These are phyloP conservation scores for Papilio helenus DNA, from an alignment of 1,140 invertebrate species.

Conservation along the genomic window DNA sequence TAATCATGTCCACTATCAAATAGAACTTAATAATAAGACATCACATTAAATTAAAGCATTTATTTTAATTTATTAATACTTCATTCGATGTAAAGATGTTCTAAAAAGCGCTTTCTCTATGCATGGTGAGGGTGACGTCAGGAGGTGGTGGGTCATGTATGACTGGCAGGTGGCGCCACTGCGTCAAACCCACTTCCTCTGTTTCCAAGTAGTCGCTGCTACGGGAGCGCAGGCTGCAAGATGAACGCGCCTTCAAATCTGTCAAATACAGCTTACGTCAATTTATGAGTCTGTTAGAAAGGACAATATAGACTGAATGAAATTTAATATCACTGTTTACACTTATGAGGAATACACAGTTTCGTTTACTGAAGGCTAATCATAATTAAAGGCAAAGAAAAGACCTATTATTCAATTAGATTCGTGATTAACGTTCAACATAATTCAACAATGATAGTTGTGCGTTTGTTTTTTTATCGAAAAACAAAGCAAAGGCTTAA, in stretches of 20 bases:
- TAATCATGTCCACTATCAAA: neutral
- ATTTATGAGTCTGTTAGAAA: neutral
- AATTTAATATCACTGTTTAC: too few species aligned
- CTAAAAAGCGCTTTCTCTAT: constrained; percentile 68
- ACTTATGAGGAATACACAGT: too few species aligned
- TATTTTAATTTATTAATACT: neutral
- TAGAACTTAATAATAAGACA: neutral
- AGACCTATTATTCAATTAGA: too few species aligned
- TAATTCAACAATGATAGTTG: too few species aligned
- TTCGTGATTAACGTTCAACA: too few species aligned
- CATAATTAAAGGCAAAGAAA: too few species aligned
- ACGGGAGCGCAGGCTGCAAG: constrained; percentile 67
- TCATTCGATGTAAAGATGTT: neutral
- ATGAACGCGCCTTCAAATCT: constrained; percentile 69
- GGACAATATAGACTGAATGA: neutral
- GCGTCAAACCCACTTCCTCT: constrained; percentile 55
- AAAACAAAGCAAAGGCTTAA: too few species aligned
- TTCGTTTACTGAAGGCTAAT: too few species aligned
- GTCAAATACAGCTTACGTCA: constrained; percentile 39
- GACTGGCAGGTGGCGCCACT: constrained; percentile 53
- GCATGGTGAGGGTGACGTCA: constrained; percentile 70
- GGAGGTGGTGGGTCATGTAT: constrained; percentile 60
- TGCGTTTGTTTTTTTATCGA: too few species aligned
- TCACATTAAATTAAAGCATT: neutral
- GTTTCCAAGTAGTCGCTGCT: constrained; percentile 74